phyloP scores from a whole-genome alignment of 2,113 vertebrate species.

The Stomatorhinus ivindoensis region DNA sequence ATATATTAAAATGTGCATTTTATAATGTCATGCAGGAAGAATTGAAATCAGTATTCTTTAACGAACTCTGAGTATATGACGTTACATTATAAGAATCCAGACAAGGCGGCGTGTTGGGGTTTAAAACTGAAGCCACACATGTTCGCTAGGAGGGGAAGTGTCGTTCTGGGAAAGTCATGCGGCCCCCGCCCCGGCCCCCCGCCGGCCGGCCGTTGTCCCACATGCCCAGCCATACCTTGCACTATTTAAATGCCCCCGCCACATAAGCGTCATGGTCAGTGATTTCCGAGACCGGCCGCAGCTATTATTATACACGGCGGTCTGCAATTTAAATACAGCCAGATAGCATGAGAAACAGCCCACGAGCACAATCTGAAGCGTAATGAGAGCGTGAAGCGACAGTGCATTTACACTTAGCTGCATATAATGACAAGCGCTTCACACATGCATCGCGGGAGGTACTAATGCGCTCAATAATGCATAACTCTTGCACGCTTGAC shows the following conservation, averaged over 20 bases:
- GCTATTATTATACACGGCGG: not conserved
- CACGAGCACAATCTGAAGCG: not conserved
- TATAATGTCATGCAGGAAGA: not conserved
- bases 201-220: not conserved
- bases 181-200: not conserved
- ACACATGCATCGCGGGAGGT: not conserved
- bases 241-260: not conserved
- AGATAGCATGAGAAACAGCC: not conserved
- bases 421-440: not conserved
- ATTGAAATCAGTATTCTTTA: not conserved
- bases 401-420: not conserved
- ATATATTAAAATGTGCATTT: not conserved
- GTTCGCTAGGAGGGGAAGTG: not conserved
- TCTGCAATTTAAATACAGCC: not conserved
- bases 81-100: conserved; percentile 1
- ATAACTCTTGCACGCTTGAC: not conserved
- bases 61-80: not conserved
- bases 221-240: not conserved
- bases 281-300: not conserved
- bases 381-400: not conserved
- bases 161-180: conserved; percentile 1
- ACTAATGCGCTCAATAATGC: not conserved
- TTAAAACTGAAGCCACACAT: conserved; percentile 15
- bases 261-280: not conserved
- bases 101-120: not conserved